Evolutionary conservation across 1,140 invertebrate species (phyloP).

Genomic region (Archivesica marissinica): DNA sequence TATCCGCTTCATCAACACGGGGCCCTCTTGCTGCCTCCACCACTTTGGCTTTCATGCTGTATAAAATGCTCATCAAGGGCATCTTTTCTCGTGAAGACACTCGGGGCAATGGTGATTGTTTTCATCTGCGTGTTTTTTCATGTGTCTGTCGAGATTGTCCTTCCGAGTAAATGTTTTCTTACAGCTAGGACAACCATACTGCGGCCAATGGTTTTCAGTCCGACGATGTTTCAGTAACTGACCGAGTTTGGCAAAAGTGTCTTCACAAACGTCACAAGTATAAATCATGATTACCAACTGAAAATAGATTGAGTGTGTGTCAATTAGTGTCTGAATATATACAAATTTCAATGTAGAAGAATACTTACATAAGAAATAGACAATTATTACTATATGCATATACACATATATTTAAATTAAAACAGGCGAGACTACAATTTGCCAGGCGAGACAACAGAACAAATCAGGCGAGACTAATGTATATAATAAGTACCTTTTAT

Average conservation of each 20-base stretch:
- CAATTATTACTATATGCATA: too few species aligned
- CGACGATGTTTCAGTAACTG: constrained; percentile 52
- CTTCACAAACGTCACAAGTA: background rate
- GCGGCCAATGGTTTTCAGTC: constrained; percentile 19
- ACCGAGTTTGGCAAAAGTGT: too few species aligned
- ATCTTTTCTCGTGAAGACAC: constrained; percentile 56
- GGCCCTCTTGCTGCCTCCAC: constrained; percentile 23
- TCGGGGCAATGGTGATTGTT: constrained; percentile 55
- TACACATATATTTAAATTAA: background rate
- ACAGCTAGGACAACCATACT: constrained; percentile 42
- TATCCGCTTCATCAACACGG: background rate
- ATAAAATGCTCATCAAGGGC: constrained; percentile 45
- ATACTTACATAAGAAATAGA: background rate
- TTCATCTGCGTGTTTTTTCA: constrained; percentile 37
- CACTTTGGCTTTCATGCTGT: too few species aligned
- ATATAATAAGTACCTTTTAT: too few species aligned
- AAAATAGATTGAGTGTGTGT: background rate
- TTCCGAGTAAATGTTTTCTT: constrained; percentile 54
- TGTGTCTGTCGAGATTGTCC: constrained; percentile 54
- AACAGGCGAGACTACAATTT: background rate
- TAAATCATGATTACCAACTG: background rate
- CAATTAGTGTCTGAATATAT: background rate
- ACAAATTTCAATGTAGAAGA: too few species aligned
- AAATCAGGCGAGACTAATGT: constrained; percentile 13
- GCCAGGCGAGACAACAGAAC: constrained; percentile 16